phyloP scores from a whole-genome alignment of 2,113 vertebrate genomes.

The Phalacrocorax brasilianus region DNA sequence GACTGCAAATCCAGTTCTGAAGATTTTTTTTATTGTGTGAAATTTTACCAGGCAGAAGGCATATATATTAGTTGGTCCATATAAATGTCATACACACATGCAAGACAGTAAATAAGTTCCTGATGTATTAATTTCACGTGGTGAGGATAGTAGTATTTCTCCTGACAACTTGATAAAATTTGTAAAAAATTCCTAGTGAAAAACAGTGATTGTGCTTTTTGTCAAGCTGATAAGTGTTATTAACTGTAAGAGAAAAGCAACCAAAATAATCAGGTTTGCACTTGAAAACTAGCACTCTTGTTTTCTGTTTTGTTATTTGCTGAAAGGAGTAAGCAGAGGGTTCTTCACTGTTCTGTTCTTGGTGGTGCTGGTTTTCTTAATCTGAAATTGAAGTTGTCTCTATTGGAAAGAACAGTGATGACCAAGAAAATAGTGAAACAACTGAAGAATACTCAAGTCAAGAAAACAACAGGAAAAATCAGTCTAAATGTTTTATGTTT shows the following conservation, averaged over 20 bases:
- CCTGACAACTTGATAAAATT: background rate
- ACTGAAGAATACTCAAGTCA: background rate
- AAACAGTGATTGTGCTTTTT: background rate
- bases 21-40: background rate
- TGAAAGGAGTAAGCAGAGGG: background rate
- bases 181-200: background rate
- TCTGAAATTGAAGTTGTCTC: background rate
- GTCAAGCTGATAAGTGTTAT: background rate
- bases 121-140: slow-evolving; percentile 4
- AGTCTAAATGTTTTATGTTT: background rate
- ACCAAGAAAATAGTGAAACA: background rate
- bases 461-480: background rate
- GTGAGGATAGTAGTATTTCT: background rate
- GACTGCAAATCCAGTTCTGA: background rate
- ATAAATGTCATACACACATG: background rate
- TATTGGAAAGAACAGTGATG: background rate
- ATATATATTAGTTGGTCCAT: background rate
- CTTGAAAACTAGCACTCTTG: background rate
- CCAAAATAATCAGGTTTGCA: background rate
- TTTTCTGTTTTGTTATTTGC: background rate
- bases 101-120: background rate
- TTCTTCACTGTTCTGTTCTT: background rate
- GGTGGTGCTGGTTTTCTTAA: background rate
- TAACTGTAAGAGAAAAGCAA: background rate
- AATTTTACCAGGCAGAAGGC: background rate